Evolutionary conservation across 2,888 invertebrate species (phyloP).

Genomic region (Ramazzottius varieornatus): DNA sequence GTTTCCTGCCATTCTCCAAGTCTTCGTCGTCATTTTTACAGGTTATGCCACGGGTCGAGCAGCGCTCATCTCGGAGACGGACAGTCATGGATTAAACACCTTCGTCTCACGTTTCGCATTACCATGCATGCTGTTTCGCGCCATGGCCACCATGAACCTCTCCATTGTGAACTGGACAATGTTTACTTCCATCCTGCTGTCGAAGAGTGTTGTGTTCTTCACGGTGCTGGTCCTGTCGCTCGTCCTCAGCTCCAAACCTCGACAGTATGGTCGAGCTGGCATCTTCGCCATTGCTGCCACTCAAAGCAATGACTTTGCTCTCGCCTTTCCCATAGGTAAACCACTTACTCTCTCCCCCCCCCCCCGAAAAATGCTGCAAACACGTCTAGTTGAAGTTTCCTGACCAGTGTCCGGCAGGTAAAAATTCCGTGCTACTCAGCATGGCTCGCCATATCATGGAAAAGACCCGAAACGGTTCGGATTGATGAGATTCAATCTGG

Average conservation of each 20-base stretch:
- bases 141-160: conserved; percentile 55
- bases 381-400: too few relatives aligned
- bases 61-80: conserved; percentile 14
- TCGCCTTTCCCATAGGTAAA: conserved; percentile 75
- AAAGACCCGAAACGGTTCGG: too few relatives aligned
- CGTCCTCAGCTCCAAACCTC: conserved; percentile 37
- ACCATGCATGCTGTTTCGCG: conserved; percentile 68
- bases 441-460: too few relatives aligned
- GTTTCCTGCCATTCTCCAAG: conserved; percentile 66
- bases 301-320: conserved; percentile 87
- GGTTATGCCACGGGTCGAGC: conserved; percentile 38
- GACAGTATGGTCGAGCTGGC: conserved; percentile 57
- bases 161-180: conserved; percentile 65
- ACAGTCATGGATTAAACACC: conserved; percentile 42
- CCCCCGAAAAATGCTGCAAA: too few relatives aligned
- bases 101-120: conserved; percentile 79
- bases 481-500: too few relatives aligned
- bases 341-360: too few relatives aligned
- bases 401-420: too few relatives aligned
- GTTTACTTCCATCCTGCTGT: conserved; percentile 50
- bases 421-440: too few relatives aligned
- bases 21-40: conserved; percentile 64
- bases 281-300: conserved; percentile 79
- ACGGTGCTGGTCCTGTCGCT: conserved; percentile 47
- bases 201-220: conserved; percentile 60